A percentile compares a stretch with the other conserved stretches of the same genome.
Conservation (phyloP, 2,888 invertebrate genomes). For the Chymomyza caudatula region DNA sequence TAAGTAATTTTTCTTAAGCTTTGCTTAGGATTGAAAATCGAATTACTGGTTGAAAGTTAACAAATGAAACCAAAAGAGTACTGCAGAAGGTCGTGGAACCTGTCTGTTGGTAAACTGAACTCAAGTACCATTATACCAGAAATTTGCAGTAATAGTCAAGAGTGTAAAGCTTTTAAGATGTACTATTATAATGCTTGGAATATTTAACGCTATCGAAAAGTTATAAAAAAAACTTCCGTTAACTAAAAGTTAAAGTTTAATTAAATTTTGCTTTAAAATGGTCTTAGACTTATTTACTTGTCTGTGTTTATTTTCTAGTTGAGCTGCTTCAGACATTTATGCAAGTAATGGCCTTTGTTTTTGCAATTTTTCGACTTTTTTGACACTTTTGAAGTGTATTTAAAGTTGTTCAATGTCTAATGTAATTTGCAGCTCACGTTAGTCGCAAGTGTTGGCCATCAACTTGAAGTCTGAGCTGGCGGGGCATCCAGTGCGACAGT, state of each 20-base stretch:
- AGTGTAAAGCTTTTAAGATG: not conserved
- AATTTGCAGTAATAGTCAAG: not conserved
- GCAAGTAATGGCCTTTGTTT: not conserved
- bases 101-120: no score
- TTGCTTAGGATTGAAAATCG: no score
- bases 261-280: not conserved
- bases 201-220: not conserved
- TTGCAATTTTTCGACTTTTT: not conserved
- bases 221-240: no score
- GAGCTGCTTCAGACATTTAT: not conserved
- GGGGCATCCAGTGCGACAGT: no score
- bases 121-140: not conserved
- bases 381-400: not conserved
- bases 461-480: constrained; percentile 1
- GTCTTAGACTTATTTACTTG: not conserved
- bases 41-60: no score
- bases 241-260: not conserved
- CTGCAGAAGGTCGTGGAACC: no score
- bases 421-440: not conserved
- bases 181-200: not conserved
- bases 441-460: constrained; percentile 20
- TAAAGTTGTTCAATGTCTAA: constrained; percentile 1
- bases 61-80: no score
- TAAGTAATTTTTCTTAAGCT: no score
- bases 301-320: not conserved